Evolutionary conservation across 1,140 invertebrate genomes (phyloP).

Genomic region (Thaumatotibia leucotreta): DNA sequence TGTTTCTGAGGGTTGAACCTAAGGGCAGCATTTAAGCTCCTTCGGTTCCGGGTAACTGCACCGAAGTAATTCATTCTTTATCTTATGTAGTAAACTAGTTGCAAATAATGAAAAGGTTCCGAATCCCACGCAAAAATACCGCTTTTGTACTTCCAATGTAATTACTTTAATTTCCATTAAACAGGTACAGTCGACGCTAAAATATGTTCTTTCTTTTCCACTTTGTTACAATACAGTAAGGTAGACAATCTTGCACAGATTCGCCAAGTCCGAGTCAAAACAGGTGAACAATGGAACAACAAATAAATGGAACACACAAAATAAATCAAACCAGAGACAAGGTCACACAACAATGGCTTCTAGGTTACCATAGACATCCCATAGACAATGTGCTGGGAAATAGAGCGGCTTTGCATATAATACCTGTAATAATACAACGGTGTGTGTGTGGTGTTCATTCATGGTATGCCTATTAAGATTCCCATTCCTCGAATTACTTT

Average conservation of each 20-base stretch:
- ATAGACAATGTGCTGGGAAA: constrained; percentile 10
- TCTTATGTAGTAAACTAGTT: too few species aligned
- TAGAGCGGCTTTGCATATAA: constrained; percentile 12
- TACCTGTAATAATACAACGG: neutral
- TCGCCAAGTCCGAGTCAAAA: neutral
- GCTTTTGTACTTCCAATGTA: too few species aligned
- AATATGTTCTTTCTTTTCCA: too few species aligned
- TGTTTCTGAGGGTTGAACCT: too few species aligned
- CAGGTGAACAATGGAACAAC: constrained; percentile 5
- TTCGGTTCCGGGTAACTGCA: too few species aligned
- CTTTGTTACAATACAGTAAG: too few species aligned
- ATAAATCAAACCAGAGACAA: constrained; percentile 11
- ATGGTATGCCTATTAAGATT: neutral
- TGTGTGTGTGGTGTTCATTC: neutral
- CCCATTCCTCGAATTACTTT: neutral
- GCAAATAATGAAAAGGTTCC: too few species aligned
- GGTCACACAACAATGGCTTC: constrained; percentile 9
- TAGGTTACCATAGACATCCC: constrained; percentile 11
- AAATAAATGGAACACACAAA: constrained; percentile 2
- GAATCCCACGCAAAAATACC: too few species aligned
- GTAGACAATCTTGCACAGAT: neutral
- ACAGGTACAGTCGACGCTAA: too few species aligned
- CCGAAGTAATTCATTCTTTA: too few species aligned
- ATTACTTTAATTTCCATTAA: too few species aligned
- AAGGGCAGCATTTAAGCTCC: too few species aligned